Base-by-base conservation (phyloP, 2,113 vertebrate genomes). In the Acrocephalus kingi region DNA sequence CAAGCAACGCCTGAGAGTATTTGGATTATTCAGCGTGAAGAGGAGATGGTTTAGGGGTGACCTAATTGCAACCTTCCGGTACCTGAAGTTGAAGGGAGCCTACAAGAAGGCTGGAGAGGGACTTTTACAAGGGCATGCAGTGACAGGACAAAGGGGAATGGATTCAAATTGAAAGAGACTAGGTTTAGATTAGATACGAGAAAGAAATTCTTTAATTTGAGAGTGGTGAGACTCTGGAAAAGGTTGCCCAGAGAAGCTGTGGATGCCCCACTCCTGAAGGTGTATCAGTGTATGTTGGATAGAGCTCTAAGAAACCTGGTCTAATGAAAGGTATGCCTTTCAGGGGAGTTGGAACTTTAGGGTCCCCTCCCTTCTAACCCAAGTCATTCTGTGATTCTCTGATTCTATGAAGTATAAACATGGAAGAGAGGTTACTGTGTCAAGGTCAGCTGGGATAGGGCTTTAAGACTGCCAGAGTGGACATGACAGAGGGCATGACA, bases 21-120 rank as follows among this genome's bases (percentile, higher is more conserved):
- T 41, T 21, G 54, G 16, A 30, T 17, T 46, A 16, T 54, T 41
- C n/a, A 68, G 14, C 28, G 10, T 55, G 30, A n/a, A 71, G 48
- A 62, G 30, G 9, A 54, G 37, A 52, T 24, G 2, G 5, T 25
- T 75, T 75, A 68, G 37, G 16, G 11, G 5, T 48, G 19, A 52
- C 7, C 3, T 39, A 23, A 51, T 17, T 39, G n/a, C 0, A 1
- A 24, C 41, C 10, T 81, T 37, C 37, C 12, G 23, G 37, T 15
- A 67, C 39, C 39, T n/a, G 20, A 33, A 52, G 15, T 27, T 67
- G 23, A 75, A 48, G 14, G 16, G 24, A 75, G 13, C 3, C 48
- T n/a, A 62, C 20, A 41, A 62, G 46, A 67, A 59, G 54, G 30
- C 8, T 39, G 39, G n/a, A 48, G 11, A 75, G 16, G 7, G 54